Evolutionary conservation across 2,888 invertebrate genomes (phyloP).

Genomic region (Eledona agricola): DNA sequence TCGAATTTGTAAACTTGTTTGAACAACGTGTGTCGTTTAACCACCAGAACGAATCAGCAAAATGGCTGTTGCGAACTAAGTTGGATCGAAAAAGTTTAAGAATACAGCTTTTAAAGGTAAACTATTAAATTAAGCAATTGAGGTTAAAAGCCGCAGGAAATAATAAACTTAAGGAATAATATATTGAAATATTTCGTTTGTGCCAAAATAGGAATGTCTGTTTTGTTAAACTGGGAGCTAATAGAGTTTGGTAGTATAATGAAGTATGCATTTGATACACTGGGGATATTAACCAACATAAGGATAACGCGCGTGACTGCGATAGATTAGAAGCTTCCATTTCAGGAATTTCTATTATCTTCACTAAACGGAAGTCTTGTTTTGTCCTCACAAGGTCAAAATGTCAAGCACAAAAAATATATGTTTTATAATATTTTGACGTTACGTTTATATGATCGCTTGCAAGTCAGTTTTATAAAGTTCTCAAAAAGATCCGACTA

Average conservation of each 20-base stretch:
- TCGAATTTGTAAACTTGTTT: slow-evolving; percentile 27
- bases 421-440: too few relatives aligned
- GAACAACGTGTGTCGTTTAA: slow-evolving; percentile 32
- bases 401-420: slow-evolving; percentile 38
- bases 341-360: slow-evolving; percentile 40
- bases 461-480: too few relatives aligned
- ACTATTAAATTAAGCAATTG: slow-evolving; percentile 34
- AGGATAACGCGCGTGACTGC: slow-evolving; percentile 39
- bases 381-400: slow-evolving; percentile 35
- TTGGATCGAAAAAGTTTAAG: slow-evolving; percentile 35
- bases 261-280: slow-evolving; percentile 48
- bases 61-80: slow-evolving; percentile 34
- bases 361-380: slow-evolving; percentile 33
- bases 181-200: slow-evolving; percentile 33
- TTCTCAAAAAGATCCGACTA: too few relatives aligned
- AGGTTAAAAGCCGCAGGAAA: slow-evolving; percentile 28
- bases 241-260: slow-evolving; percentile 47
- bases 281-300: slow-evolving; percentile 40
- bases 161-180: slow-evolving; percentile 30
- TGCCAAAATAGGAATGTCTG: slow-evolving; percentile 36
- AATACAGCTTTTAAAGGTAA: slow-evolving; percentile 31
- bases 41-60: slow-evolving; percentile 34
- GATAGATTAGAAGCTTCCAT: slow-evolving; percentile 39
- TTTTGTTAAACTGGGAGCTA: slow-evolving; percentile 37
- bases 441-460: too few relatives aligned